Conservation (phyloP, 2,888 invertebrate species). For the Nebria salina region DNA sequence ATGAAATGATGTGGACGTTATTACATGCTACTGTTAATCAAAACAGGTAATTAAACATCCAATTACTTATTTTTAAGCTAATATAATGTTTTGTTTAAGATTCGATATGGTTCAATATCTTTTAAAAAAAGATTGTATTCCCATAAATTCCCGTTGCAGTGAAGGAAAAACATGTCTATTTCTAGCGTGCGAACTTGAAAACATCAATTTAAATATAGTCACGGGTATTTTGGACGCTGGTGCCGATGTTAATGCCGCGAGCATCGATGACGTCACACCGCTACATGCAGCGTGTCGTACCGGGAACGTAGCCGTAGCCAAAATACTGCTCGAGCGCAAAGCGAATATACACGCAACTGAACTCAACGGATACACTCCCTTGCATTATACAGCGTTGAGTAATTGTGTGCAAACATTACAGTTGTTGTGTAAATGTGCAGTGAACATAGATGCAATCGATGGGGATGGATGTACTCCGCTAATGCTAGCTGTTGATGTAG, state of each 20-base stretch:
- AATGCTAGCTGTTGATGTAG: conserved; percentile 44
- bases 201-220: conserved; percentile 13
- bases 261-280: conserved; percentile 40
- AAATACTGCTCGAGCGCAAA: conserved; percentile 18
- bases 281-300: conserved; percentile 32
- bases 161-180: conserved; percentile 38
- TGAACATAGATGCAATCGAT: conserved; percentile 26
- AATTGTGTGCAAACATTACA: conserved; percentile 19
- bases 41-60: conserved; percentile 22
- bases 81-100: conserved; percentile 20
- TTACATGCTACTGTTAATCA: conserved; percentile 30
- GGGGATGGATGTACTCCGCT: conserved; percentile 40
- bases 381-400: conserved; percentile 38
- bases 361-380: conserved; percentile 35
- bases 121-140: conserved; percentile 17
- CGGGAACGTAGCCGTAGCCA: conserved; percentile 22
- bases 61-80: not conserved
- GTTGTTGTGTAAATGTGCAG: conserved; percentile 17
- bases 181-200: conserved; percentile 30
- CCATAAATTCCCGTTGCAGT: conserved; percentile 29
- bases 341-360: conserved; percentile 20
- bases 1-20: conserved; percentile 19
- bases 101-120: conserved; percentile 39
- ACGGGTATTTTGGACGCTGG: conserved; percentile 25
- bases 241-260: conserved; percentile 38